These are phyloP conservation scores for Stomorhina lunata DNA, from an alignment of 2,888 invertebrate species.

Conservation along the genomic window DNA sequence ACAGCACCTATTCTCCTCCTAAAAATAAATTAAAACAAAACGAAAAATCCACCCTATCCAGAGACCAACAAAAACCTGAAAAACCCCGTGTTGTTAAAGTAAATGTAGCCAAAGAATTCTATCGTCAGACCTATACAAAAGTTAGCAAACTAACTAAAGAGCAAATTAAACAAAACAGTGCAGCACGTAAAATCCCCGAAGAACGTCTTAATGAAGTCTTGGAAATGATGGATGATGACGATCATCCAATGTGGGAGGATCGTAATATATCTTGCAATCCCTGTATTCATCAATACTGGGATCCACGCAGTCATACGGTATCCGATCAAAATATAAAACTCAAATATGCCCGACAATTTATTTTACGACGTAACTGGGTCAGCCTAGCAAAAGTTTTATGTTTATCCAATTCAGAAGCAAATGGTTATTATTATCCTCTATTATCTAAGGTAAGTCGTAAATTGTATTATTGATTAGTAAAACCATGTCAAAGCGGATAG, in stretches of 20 bases:
- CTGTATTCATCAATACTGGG: constrained; percentile 50
- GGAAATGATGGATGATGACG: constrained; percentile 64
- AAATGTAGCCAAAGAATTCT: constrained; percentile 2
- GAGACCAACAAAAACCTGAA: not conserved
- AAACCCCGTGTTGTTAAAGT: not conserved
- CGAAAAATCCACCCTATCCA: no score
- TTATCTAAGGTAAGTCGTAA: constrained; percentile 67
- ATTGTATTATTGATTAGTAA: not conserved
- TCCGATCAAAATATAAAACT: constrained; percentile 62
- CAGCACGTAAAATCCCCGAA: constrained; percentile 65
- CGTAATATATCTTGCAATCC: constrained; percentile 68
- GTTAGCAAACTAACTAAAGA: constrained; percentile 19
- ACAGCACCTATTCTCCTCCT: no score
- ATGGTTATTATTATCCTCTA: constrained; percentile 62
- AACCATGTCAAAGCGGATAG: no score
- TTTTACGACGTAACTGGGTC: constrained; percentile 69
- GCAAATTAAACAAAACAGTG: constrained; percentile 9
- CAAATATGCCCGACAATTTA: constrained; percentile 67
- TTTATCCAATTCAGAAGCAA: constrained; percentile 36
- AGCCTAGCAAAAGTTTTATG: constrained; percentile 69
- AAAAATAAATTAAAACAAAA: no score
- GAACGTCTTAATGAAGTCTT: constrained; percentile 65
- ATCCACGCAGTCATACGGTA: not conserved
- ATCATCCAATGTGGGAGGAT: constrained; percentile 69
- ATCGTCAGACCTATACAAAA: not conserved